Base-by-base conservation (phyloP, 1,140 invertebrate species). In the Eubasilissa regina region DNA sequence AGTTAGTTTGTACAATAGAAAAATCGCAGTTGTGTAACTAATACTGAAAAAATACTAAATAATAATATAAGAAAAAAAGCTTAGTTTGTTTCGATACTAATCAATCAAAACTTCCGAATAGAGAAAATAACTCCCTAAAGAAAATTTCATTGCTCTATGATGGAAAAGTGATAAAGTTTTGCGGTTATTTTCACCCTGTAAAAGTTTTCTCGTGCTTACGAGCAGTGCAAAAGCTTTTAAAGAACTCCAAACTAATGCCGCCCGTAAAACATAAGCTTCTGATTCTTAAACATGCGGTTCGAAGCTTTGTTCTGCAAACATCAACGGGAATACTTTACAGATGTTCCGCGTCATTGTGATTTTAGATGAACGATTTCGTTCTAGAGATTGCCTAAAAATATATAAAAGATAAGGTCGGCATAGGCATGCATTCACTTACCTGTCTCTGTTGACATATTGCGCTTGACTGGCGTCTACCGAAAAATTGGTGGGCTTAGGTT, bases 101-200 rank as follows among this genome's bases (percentile, higher is more conserved):
- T 35, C 25, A 35, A 35, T 35, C 25, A 35, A 6, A 35, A 35
- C 25, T 35, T 35, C 25, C 55, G 21, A 58, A 58, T 21, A 21
- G 55, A 58, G 55, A 11, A 58, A 58, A 58, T 58, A 58, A 19
- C 21, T 58, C 21, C 17, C 55, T 58, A 19, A 58, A 21, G 15
- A 6, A 58, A 21, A 15, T 19, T 19, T 19, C 55, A 19, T 15
- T 58, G 15, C 19, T 13, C 35, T 35, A 64, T 64, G 60, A 64
- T 25, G 60, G 35, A 64, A 64, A 64, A 64, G 60, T 64, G 60
- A 64, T 64, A 64, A 64, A 64, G 60, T 64, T 64, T 25, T n/a
- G 60, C 60, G 60, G 60, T 64, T 64, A 64, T 64, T 64, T 64
- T 25, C 60, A 64, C 60, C 60, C 35, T 35, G 60, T 64, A 64